Evolutionary conservation across 2,113 vertebrate species (phyloP).

Genomic region (Hydrolagus affinis): DNA sequence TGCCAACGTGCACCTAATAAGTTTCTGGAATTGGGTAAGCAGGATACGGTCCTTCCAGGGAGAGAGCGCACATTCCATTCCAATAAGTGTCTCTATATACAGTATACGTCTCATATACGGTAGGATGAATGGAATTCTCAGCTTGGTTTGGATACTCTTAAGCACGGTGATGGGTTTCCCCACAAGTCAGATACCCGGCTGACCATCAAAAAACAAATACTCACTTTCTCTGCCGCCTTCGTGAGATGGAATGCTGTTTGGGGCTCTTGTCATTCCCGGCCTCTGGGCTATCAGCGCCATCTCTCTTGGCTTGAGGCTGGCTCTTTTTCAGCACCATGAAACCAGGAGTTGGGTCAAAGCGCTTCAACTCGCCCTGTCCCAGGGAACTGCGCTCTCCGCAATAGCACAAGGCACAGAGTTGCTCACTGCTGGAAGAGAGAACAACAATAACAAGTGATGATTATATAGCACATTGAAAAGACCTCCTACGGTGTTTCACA

Average conservation of each 20-base stretch:
- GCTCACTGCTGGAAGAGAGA: constrained; percentile 60
- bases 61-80: too few relatives aligned
- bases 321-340: constrained; percentile 64
- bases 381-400: constrained; percentile 76
- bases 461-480: background rate
- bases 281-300: constrained; percentile 60
- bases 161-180: too few relatives aligned
- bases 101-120: too few relatives aligned
- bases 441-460: constrained; percentile 8
- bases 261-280: constrained; percentile 57
- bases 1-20: too few relatives aligned
- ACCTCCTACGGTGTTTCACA: background rate
- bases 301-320: constrained; percentile 65
- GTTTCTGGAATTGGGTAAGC: too few relatives aligned
- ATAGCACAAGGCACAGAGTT: constrained; percentile 96
- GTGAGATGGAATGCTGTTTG: constrained; percentile 50
- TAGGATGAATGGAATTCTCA: too few relatives aligned
- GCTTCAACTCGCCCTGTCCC: constrained; percentile 86
- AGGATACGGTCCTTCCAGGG: too few relatives aligned
- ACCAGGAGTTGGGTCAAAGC: constrained; percentile 79
- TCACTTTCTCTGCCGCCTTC: constrained; percentile 69
- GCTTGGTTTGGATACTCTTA: too few relatives aligned
- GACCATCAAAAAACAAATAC: constrained; percentile 51
- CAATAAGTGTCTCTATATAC: too few relatives aligned
- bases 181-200: too few relatives aligned